Evolutionary conservation across 2,797 vertebrate genomes (phyloP), one percentile per base, ranked within the genome.

Genomic region (Dipus sagitta): DNA sequence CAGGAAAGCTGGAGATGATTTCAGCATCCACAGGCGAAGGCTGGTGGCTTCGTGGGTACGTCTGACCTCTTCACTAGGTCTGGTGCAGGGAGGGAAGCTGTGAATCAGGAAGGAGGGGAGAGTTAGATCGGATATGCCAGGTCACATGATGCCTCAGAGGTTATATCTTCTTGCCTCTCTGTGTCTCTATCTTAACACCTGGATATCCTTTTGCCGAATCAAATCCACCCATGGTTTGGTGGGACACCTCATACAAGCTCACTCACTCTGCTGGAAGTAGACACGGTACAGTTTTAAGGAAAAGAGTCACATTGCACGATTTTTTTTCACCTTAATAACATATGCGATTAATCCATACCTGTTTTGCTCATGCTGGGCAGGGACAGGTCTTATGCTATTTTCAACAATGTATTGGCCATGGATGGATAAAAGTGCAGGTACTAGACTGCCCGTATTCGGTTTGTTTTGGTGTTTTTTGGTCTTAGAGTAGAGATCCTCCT

Each of bases 11-110:
- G 21, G 26, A 12, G 38, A 32, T 7, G 24, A 42, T 11, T 34
- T 68, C 64, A 68, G 58, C 13, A 3, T 65, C 84, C 42, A 47
- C 64, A 6, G 77, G 58, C 38, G 30, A 38, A 71, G 30, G 58
- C 52, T 79, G 54, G 64, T 38, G 14, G 38, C 60, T 26, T 1
- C 1, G 62, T 1, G 11, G 11, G 32, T 20, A 0, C 17, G 2
- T 4, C 0, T 38, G 38, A 12, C 24, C 34, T 87, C 64, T 58
- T 54, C 9, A 2, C 32, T 90, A 58, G 67, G 38, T 79, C 26
- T 30, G 54, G 24, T 62, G 24, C 84, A 26, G 1, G 42, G 32
- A 17, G 26, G 10, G 30, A 83, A 30, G 20, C 80, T 86, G 24
- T 34, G 80, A 64, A 8, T 58, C 32, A 26, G n/a, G 3, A 67